Percentiles rank a stretch among this genome's conserved stretches.
phyloP scores from a whole-genome alignment of 2,888 invertebrate genomes.

The Eupithecia tripunctaria region DNA sequence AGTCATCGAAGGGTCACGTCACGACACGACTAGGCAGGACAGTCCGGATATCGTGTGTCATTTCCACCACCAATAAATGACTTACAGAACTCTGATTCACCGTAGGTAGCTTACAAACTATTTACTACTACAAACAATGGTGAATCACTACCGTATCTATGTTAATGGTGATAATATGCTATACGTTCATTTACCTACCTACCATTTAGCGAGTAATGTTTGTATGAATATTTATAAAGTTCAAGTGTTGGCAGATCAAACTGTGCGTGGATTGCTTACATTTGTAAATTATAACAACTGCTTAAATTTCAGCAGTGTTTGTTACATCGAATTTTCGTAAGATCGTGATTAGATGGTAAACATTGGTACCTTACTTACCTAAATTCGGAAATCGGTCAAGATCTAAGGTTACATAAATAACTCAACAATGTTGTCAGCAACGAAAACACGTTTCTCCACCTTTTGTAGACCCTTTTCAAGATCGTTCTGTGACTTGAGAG shows the following conservation, averaged over 20 bases:
- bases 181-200: slow-evolving; percentile 20
- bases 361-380: slow-evolving; percentile 36
- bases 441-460: slow-evolving; percentile 9
- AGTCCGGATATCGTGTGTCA: slow-evolving; percentile 40
- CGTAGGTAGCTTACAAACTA: slow-evolving; percentile 38
- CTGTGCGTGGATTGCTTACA: slow-evolving; percentile 27
- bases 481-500: slow-evolving; percentile 26
- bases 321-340: slow-evolving; percentile 50
- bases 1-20: slow-evolving; percentile 32
- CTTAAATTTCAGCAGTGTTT: slow-evolving; percentile 39
- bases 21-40: slow-evolving; percentile 23
- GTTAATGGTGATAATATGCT: slow-evolving; percentile 41
- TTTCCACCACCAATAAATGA: slow-evolving; percentile 36
- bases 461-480: slow-evolving; percentile 22
- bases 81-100: slow-evolving; percentile 42
- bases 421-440: slow-evolving; percentile 32
- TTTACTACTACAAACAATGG: slow-evolving; percentile 47
- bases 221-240: slow-evolving; percentile 33
- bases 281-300: slow-evolving; percentile 41
- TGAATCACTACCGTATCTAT: slow-evolving; percentile 40
- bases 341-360: slow-evolving; percentile 52
- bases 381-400: slow-evolving; percentile 51
- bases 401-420: slow-evolving; percentile 26
- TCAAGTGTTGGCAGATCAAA: slow-evolving; percentile 23
- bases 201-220: slow-evolving; percentile 28